A percentile compares a stretch with the other conserved stretches of the same genome.
phyloP scores from a whole-genome alignment of 2,113 vertebrate species.

The Clarias gariepinus region DNA sequence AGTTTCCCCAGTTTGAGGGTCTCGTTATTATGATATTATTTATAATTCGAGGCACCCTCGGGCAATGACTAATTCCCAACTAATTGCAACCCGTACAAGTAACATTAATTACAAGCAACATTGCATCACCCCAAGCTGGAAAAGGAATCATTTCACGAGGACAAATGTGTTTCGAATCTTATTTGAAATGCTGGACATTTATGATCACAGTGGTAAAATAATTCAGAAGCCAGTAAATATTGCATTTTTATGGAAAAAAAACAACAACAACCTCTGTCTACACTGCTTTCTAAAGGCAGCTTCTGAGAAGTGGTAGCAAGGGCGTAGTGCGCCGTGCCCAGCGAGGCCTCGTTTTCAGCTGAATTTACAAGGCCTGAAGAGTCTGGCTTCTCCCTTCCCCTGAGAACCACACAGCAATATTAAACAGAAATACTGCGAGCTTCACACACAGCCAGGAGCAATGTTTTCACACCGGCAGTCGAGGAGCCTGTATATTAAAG shows the following conservation, averaged over 20 bases:
- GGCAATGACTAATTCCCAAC: slow-evolving; percentile 66
- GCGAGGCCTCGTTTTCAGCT: slow-evolving; percentile 52
- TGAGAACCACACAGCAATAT: slow-evolving; percentile 49
- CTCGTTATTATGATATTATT: slow-evolving; percentile 62
- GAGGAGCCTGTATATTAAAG: slow-evolving; percentile 44
- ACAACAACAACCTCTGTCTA: not conserved
- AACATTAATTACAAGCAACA: slow-evolving; percentile 62
- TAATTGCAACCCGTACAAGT: slow-evolving; percentile 66
- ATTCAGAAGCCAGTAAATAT: slow-evolving; percentile 62
- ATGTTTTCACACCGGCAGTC: slow-evolving; percentile 21
- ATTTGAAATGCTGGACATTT: slow-evolving; percentile 57
- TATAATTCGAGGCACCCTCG: slow-evolving; percentile 53
- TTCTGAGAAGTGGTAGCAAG: slow-evolving; percentile 54
- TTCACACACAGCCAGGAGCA: slow-evolving; percentile 34
- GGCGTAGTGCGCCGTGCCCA: slow-evolving; percentile 37
- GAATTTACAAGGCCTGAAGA: slow-evolving; percentile 60
- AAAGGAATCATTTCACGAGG: slow-evolving; percentile 60
- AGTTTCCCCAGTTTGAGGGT: not conserved
- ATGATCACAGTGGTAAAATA: slow-evolving; percentile 57
- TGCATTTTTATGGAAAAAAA: slow-evolving; percentile 60
- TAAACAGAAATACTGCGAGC: slow-evolving; percentile 53
- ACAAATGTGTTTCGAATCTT: slow-evolving; percentile 63
- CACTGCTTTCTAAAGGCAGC: slow-evolving; percentile 17
- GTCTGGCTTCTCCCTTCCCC: slow-evolving; percentile 46
- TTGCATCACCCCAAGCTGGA: slow-evolving; percentile 60